Base-by-base conservation (phyloP, 1,140 invertebrate species). In the Hormaphis cornu region DNA sequence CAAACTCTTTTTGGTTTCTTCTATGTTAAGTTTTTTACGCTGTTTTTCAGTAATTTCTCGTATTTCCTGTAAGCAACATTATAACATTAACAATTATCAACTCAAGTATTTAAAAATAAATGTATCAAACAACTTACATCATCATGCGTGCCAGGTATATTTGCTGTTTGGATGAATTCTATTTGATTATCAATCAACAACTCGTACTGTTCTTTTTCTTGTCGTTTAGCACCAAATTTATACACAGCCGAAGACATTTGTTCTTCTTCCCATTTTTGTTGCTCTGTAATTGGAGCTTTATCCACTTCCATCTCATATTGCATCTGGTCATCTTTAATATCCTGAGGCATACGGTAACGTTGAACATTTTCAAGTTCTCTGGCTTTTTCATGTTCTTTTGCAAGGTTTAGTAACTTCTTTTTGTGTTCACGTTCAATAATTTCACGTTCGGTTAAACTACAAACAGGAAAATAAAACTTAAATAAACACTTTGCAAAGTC, bases 231-330 rank as follows among this genome's bases (percentile, higher is more conserved):
- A 16, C 97, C 97, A 83, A 98, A 96, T 74, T 86, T 84, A 77
- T 95, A 89, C 37, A 89, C 85, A 20, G 95, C 95, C n/a, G 91
- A 90, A 24, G 87, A 87, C 80, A 99, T 88, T 80, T 97, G 92
- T 78, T 98, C 95, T 70, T 97, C 91, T 81, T 99, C 97, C 97
- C 96, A 99, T 82, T 96, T 94, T 72, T 86, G 85, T 79, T 98
- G 95, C 77, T 99, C 97, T 7, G 91, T 93, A 78, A 95, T 89
- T 1, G 90, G 89, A 37, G 88, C 83, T 75, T 86, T 87, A 78
- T 96, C 92, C 75, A 83, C 82, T 71, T 89, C 88, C 80, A 95
- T 93, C 30, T 93, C 89, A 79, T 98, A 95, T 59, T 89, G 82
- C 79, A 95, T 95, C 71, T 89, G 86, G 52, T 83, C 81, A 72